Percentiles rank a stretch among this genome's conserved stretches.
These are phyloP conservation scores for Lophius americanus DNA, from an alignment of 2,797 vertebrate species.

Conservation along the genomic window DNA sequence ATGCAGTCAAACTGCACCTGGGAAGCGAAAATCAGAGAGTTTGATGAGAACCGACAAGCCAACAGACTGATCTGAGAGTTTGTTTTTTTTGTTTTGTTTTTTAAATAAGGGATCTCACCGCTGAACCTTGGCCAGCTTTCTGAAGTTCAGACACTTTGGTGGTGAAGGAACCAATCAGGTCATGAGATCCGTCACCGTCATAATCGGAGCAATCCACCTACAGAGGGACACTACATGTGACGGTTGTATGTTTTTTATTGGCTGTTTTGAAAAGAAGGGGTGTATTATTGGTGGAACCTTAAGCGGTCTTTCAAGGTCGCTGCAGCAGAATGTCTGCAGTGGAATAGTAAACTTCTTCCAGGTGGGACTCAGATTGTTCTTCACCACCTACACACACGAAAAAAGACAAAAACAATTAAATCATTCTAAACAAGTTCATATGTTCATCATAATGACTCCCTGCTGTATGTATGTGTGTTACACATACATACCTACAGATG, in stretches of 20 bases:
- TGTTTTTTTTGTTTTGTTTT: background rate
- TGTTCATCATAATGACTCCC: background rate
- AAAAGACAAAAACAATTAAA: background rate
- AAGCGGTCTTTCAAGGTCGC: slow-evolving; percentile 85
- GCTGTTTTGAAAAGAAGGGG: background rate
- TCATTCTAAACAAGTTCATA: background rate
- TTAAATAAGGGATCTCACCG: slow-evolving; percentile 75
- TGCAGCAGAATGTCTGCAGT: slow-evolving; percentile 89
- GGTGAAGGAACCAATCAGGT: slow-evolving; percentile 90
- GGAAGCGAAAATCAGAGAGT: background rate
- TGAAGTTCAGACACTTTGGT: slow-evolving; percentile 86
- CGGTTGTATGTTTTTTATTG: background rate
- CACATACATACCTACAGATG: too few species aligned
- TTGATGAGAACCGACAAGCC: background rate
- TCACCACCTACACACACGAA: slow-evolving; percentile 85
- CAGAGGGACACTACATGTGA: slow-evolving; percentile 30
- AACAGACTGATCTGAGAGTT: background rate
- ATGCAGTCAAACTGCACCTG: slow-evolving; percentile 91
- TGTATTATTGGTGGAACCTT: slow-evolving; percentile 81
- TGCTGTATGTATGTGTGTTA: background rate
- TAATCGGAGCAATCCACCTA: slow-evolving; percentile 91
- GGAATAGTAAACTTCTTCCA: slow-evolving; percentile 90
- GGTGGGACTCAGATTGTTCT: slow-evolving; percentile 91
- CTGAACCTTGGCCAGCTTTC: slow-evolving; percentile 74
- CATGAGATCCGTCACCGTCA: slow-evolving; percentile 90